These are phyloP conservation scores for Agrochola lota DNA, from an alignment of 2,888 invertebrate genomes.

Conservation along the genomic window DNA sequence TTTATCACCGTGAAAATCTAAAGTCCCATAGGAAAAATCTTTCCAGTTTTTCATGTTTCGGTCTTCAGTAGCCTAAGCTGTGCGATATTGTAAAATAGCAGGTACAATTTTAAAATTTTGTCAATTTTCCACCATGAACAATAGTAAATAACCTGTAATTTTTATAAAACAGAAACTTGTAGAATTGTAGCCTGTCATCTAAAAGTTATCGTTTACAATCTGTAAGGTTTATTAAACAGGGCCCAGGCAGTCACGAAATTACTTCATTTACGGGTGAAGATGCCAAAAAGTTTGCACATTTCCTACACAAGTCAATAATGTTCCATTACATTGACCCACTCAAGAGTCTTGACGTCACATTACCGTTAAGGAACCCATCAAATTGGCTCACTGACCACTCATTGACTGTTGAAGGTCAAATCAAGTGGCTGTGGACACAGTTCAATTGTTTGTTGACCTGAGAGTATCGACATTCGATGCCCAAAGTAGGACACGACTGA, in stretches of 20 bases:
- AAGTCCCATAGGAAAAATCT: neutral
- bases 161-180: too few relatives aligned
- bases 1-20: neutral
- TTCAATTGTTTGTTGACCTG: slow-evolving; percentile 85
- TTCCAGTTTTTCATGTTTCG: neutral
- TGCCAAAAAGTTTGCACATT: slow-evolving; percentile 15
- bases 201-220: too few relatives aligned
- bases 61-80: neutral
- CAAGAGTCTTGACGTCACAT: slow-evolving; percentile 63
- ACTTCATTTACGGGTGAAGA: neutral
- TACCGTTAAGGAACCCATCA: slow-evolving; percentile 60
- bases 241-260: neutral
- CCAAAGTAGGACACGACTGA: slow-evolving; percentile 71
- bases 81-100: neutral
- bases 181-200: too few relatives aligned
- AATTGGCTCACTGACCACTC: slow-evolving; percentile 62
- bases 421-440: slow-evolving; percentile 72
- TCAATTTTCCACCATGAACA: too few relatives aligned
- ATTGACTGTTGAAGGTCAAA: slow-evolving; percentile 79
- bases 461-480: slow-evolving; percentile 82
- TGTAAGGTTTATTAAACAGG: too few relatives aligned
- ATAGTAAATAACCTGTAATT: too few relatives aligned
- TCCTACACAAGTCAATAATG: slow-evolving; percentile 10
- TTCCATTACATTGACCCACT: slow-evolving; percentile 32
- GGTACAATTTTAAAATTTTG: too few relatives aligned